phyloP scores from a whole-genome alignment of 2,888 invertebrate species.

The Tipula unca region DNA sequence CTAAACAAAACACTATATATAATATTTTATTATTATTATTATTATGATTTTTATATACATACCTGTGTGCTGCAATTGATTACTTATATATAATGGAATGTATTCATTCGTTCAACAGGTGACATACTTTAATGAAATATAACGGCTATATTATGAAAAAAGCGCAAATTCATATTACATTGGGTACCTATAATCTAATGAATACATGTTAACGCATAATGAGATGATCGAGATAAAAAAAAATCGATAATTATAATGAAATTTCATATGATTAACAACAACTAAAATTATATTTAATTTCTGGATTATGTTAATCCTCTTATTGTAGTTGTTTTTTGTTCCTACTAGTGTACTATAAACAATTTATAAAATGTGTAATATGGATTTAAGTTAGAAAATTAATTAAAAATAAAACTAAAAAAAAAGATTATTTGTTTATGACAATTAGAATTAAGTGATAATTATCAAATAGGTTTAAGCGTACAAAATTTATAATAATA shows the following conservation, averaged over 20 bases:
- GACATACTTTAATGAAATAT: neutral
- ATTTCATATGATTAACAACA: neutral
- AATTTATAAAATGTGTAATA: neutral
- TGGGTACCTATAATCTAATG: neutral
- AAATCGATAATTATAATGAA: neutral
- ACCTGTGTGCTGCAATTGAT: constrained; percentile 8
- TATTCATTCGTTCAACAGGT: neutral
- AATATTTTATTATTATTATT: neutral
- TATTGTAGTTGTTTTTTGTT: neutral
- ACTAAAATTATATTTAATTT: neutral
- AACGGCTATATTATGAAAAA: neutral
- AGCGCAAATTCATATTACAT: neutral
- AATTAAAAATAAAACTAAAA: neutral
- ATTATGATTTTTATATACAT: neutral
- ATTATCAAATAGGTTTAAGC: neutral
- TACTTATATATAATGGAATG: constrained; percentile 8
- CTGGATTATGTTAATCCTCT: neutral
- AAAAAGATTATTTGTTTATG: neutral
- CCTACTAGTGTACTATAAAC: neutral
- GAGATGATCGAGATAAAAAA: neutral
- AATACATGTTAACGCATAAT: neutral
- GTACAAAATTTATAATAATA: neutral
- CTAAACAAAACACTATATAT: neutral
- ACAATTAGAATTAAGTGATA: neutral
- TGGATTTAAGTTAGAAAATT: neutral